These are phyloP conservation scores for Oikopleura albicans DNA, from an alignment of 23 tunicate species.

Conservation along the genomic window DNA sequence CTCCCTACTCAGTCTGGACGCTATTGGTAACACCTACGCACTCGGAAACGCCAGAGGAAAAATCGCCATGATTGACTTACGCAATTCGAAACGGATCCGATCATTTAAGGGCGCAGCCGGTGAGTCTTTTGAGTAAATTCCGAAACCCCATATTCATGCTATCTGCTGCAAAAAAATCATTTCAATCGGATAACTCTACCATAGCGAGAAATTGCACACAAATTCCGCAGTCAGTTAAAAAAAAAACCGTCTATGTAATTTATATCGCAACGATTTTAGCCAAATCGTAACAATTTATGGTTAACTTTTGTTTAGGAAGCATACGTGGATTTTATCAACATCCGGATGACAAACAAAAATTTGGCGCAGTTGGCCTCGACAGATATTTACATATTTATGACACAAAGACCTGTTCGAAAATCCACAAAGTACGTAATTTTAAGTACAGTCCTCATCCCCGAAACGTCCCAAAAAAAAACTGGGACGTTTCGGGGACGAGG, in stretches of 20 bases:
- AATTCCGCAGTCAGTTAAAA: too few species aligned
- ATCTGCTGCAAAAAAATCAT: too few species aligned
- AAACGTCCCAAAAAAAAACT: too few species aligned
- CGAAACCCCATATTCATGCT: too few species aligned
- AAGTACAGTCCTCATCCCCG: not conserved
- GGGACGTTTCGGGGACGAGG: too few species aligned
- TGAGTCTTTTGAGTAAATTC: too few species aligned
- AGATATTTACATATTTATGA: constrained; percentile 6
- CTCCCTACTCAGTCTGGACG: not conserved
- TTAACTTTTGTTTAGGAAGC: too few species aligned
- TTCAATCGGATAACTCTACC: too few species aligned
- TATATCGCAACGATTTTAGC: too few species aligned
- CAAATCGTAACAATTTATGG: too few species aligned
- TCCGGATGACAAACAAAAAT: not conserved
- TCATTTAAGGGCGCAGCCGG: constrained; percentile 14
- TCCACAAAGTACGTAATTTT: not conserved
- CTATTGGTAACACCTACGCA: not conserved
- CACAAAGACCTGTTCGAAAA: not conserved
- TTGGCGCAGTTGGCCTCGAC: constrained; percentile 10
- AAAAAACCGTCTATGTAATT: too few species aligned
- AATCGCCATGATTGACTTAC: not conserved
- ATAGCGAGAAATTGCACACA: too few species aligned
- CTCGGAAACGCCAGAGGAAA: not conserved
- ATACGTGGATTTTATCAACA: not conserved
- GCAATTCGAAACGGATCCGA: not conserved